phyloP scores from a whole-genome alignment of 2,113 vertebrate species.

The Myiopsitta monachus region DNA sequence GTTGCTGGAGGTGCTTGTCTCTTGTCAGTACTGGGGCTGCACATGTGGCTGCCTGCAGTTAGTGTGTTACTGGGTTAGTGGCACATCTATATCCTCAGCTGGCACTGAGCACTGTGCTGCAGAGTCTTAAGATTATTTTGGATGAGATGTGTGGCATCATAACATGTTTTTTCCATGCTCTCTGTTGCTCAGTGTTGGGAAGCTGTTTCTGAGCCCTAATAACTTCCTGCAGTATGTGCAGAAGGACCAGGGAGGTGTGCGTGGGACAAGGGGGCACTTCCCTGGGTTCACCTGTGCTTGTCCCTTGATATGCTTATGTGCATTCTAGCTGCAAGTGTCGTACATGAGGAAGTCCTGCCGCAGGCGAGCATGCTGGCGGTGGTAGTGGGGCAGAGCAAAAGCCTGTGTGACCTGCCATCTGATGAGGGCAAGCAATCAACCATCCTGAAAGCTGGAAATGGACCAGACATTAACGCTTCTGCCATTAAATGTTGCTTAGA shows the following conservation, averaged over 20 bases:
- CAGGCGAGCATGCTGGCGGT: neutral
- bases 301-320: rapidly evolving
- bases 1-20: neutral
- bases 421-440: neutral
- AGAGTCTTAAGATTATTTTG: neutral
- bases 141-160: neutral
- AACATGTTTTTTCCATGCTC: neutral
- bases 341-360: rapidly evolving
- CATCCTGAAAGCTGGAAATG: neutral
- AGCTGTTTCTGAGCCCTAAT: neutral
- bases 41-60: neutral
- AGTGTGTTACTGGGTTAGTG: constrained; percentile 10
- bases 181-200: rapidly evolving
- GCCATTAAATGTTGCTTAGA: neutral
- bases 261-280: neutral
- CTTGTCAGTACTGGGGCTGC: neutral
- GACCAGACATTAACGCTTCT: neutral
- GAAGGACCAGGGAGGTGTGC: rapidly evolving
- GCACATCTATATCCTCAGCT: neutral
- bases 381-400: neutral
- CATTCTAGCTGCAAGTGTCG: rapidly evolving
- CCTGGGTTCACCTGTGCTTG: neutral
- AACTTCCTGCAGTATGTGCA: neutral
- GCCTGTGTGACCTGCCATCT: neutral
- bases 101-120: neutral